These are phyloP conservation scores for Notarius lentiginosus DNA, from an alignment of 2,113 vertebrate genomes.

Conservation along the genomic window DNA sequence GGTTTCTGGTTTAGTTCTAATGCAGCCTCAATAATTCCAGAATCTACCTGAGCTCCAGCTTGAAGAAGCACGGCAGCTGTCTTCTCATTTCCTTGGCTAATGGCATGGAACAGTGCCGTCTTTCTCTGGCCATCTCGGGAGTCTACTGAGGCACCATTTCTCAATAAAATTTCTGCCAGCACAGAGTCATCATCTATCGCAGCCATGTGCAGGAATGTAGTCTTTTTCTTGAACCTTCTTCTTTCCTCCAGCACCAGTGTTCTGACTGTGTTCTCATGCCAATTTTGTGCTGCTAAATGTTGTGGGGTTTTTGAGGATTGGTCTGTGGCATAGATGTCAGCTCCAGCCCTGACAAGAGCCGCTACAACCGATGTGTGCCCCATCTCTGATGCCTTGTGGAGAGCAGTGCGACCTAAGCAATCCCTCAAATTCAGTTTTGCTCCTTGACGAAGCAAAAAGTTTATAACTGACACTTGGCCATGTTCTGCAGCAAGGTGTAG, in stretches of 20 bases:
- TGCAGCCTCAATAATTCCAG: constrained; percentile 57
- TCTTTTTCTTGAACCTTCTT: constrained; percentile 57
- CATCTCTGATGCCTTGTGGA: constrained; percentile 73
- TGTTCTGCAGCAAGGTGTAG: constrained; percentile 72
- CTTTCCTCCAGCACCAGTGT: constrained; percentile 70
- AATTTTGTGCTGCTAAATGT: constrained; percentile 67
- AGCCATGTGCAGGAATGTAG: constrained; percentile 70
- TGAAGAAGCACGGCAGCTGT: constrained; percentile 61
- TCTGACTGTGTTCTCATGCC: constrained; percentile 58
- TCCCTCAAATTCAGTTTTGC: constrained; percentile 69
- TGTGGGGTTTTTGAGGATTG: constrained; percentile 60
- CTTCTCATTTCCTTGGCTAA: constrained; percentile 65
- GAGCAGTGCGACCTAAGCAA: constrained; percentile 65
- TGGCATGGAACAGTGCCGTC: constrained; percentile 70
- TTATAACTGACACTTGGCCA: constrained; percentile 59
- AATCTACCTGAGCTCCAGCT: constrained; percentile 59
- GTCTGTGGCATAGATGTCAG: constrained; percentile 66
- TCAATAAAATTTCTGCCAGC: constrained; percentile 67
- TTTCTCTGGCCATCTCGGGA: constrained; percentile 63
- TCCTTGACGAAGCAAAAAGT: constrained; percentile 72
- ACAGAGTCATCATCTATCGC: constrained; percentile 66
- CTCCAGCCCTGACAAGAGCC: constrained; percentile 61
- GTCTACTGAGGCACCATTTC: constrained; percentile 62
- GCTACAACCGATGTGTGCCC: constrained; percentile 58
- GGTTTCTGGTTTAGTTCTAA: constrained; percentile 65